A percentile compares a stretch with the other conserved stretches of the same genome.
These are phyloP conservation scores for Oryzias dopingdopingensis DNA, from an alignment of 2,797 vertebrate genomes.

Conservation along the genomic window DNA sequence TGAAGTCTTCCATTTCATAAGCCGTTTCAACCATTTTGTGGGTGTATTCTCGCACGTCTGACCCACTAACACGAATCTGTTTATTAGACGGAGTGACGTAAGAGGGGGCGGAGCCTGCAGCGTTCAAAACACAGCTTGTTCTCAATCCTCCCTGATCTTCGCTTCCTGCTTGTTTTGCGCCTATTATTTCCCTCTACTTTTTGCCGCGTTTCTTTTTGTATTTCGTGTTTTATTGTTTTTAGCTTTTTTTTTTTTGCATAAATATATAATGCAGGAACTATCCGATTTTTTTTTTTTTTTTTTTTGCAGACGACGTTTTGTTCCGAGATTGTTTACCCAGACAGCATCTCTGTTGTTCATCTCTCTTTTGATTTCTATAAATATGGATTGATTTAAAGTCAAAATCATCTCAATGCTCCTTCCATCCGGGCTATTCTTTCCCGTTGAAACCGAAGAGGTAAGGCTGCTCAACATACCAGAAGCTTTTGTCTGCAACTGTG, in stretches of 20 bases:
- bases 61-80: constrained; percentile 76
- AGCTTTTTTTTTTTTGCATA: not conserved
- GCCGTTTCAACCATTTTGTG: constrained; percentile 71
- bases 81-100: constrained; percentile 41
- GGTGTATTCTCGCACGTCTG: constrained; percentile 67
- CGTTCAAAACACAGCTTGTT: constrained; percentile 62
- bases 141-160: constrained; percentile 25
- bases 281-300: not conserved
- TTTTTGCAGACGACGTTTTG: constrained; percentile 15
- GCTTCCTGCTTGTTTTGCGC: constrained; percentile 56
- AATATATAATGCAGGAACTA: constrained; percentile 49
- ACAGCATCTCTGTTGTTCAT: constrained; percentile 31
- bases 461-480: constrained; percentile 10
- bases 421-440: constrained; percentile 20
- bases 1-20: constrained; percentile 65
- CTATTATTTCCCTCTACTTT: constrained; percentile 12
- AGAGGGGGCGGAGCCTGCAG: constrained; percentile 49
- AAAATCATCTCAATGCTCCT: constrained; percentile 66
- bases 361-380: constrained; percentile 17
- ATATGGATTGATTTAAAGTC: constrained; percentile 46
- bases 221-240: not conserved
- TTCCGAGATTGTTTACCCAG: constrained; percentile 10
- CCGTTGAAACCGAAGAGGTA: constrained; percentile 64
- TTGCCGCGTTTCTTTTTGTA: not conserved
- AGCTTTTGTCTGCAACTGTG: constrained; percentile 19